These are phyloP conservation scores for Goniozus legneri DNA, from an alignment of 1,140 invertebrate genomes.

Conservation along the genomic window DNA sequence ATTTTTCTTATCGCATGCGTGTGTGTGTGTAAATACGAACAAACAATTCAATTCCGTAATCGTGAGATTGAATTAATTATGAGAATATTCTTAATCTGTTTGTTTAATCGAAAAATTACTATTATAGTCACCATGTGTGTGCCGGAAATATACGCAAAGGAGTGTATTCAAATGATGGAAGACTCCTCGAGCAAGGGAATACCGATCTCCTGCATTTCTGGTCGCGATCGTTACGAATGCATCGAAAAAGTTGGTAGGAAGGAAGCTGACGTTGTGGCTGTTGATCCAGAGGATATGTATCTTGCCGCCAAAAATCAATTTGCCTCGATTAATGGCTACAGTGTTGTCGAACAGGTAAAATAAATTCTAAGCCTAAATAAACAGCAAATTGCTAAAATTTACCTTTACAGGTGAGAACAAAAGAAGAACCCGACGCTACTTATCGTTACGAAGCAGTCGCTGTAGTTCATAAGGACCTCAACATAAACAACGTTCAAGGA, in stretches of 20 bases:
- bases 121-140: conserved; percentile 69
- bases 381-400: neutral
- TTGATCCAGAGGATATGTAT: conserved; percentile 83
- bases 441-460: conserved; percentile 77
- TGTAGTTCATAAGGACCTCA: conserved; percentile 66
- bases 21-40: conserved; percentile 20
- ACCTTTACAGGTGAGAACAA: conserved; percentile 31
- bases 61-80: too few relatives aligned
- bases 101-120: neutral
- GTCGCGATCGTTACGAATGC: conserved; percentile 71
- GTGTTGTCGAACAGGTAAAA: conserved; percentile 64
- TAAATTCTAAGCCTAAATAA: neutral
- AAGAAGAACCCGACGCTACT: conserved; percentile 55
- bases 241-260: conserved; percentile 68
- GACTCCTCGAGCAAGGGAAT: conserved; percentile 62
- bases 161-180: conserved; percentile 64
- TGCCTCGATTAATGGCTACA: conserved; percentile 64
- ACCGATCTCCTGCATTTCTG: conserved; percentile 62
- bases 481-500: conserved; percentile 62
- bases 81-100: neutral
- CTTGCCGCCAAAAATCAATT: conserved; percentile 66
- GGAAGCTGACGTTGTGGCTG: conserved; percentile 74
- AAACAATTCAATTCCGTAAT: neutral
- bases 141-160: conserved; percentile 59
- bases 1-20: too few relatives aligned